A percentile compares a stretch with the other conserved stretches of the same genome.
Conservation (phyloP, 2,888 invertebrate genomes). For the Leptopilina syphax region DNA sequence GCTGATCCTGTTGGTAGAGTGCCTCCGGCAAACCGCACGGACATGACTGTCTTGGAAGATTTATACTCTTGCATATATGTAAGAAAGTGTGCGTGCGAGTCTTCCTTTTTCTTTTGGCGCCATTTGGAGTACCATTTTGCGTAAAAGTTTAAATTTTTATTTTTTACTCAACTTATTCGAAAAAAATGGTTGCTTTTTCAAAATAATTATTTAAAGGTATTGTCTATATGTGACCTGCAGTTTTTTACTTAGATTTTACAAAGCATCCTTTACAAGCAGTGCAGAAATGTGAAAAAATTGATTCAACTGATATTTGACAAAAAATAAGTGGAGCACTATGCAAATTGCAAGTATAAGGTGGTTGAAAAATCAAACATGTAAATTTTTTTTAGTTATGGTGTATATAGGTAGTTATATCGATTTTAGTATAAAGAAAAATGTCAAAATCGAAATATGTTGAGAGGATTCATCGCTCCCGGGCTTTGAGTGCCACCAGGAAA, state of each 20-base stretch:
- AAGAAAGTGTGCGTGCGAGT: slow-evolving; percentile 43
- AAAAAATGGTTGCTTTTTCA: no score
- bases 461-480: slow-evolving; percentile 39
- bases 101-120: slow-evolving; percentile 14
- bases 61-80: slow-evolving; percentile 61
- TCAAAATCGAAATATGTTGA: slow-evolving; percentile 50
- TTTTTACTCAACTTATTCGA: neutral
- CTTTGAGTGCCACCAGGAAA: slow-evolving; percentile 36
- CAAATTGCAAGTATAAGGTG: neutral
- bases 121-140: neutral
- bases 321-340: neutral
- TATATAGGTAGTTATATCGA: neutral
- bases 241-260: no score
- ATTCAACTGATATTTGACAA: no score
- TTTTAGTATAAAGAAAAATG: slow-evolving; percentile 47
- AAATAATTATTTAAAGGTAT: no score
- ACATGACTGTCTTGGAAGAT: slow-evolving; percentile 71
- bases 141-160: neutral
- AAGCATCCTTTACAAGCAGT: no score
- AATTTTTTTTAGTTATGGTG: neutral
- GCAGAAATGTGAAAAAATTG: no score
- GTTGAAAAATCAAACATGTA: neutral
- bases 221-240: no score
- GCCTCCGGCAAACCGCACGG: slow-evolving; percentile 57
- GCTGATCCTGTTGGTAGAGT: slow-evolving; percentile 43